Evolutionary conservation across 2,113 vertebrate species (phyloP).

Genomic region (Tricholaema leucomelas): DNA sequence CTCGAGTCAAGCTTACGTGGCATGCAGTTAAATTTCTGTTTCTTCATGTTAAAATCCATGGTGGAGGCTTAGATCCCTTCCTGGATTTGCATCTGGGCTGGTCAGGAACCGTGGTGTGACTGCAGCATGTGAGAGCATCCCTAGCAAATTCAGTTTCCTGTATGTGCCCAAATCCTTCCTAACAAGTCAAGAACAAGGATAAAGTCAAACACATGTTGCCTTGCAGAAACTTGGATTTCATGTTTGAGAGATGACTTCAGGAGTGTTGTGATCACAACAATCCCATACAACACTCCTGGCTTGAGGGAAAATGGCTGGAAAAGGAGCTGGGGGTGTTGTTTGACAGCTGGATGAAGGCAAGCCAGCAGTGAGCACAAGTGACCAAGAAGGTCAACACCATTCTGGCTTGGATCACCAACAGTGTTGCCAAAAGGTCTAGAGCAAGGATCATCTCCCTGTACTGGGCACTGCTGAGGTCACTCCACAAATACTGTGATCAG

Average conservation of each 20-base stretch:
- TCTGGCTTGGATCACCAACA: neutral
- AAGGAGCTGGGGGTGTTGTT: too few relatives aligned
- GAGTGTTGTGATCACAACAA: neutral
- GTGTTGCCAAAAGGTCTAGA: neutral
- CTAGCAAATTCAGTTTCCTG: neutral
- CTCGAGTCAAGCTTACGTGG: neutral
- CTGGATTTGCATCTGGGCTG: neutral
- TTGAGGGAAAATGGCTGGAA: too few relatives aligned
- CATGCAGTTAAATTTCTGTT: neutral
- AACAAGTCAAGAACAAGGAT: neutral
- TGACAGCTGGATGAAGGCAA: too few relatives aligned
- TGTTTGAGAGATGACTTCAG: neutral
- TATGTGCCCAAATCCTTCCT: neutral
- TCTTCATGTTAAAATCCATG: rapidly evolving
- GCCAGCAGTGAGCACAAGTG: too few relatives aligned
- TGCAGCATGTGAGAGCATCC: neutral
- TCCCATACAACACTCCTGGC: too few relatives aligned
- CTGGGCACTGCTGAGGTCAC: too few relatives aligned
- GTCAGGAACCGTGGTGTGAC: too few relatives aligned
- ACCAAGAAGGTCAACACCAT: neutral
- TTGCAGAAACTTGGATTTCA: neutral
- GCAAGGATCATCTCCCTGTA: neutral
- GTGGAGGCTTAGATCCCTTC: neutral
- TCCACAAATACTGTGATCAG: too few relatives aligned
- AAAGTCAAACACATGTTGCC: neutral